Evolutionary conservation across 2,888 invertebrate genomes (phyloP), one percentile per base, ranked within the genome.

Genomic region (Clivina fossor): DNA sequence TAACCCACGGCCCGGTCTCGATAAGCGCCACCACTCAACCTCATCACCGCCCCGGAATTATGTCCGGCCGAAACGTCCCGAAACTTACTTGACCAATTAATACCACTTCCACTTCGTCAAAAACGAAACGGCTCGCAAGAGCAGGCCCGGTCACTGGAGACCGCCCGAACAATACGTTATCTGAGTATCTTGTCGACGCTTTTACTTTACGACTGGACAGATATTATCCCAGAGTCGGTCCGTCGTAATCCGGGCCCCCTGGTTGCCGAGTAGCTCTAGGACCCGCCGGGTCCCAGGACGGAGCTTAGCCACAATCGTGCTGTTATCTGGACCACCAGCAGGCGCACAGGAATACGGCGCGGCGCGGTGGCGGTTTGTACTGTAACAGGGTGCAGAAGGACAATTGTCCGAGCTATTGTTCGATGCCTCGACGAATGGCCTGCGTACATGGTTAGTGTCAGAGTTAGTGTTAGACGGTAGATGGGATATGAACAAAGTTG

Each of bases 231-330:
- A n/a, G n/a, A n/a, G 44, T 33, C 28, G 51, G 50, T 41, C 51
- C 41, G 51, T 43, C 43, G 44, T 43, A 37, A 53, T 24, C 37
- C 53, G 32, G 15, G 20, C 8, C 41, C 4, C 33, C 11, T 33
- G 33, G 4, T 8, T 4, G 15, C 3, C 13, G 13, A 13, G 43
- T 20, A 24, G 22, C 8, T 8, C 13, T 18, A 59, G 56, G 56
- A 57, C 50, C 58, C 56, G 61, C 64, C 63, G 44, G 64, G 62
- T 67, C 65, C 68, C 68, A 61, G 64, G 63, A 64, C 65, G 62
- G 65, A 65, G 65, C 65, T 64, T 62, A 60, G 46, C 60, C 60
- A 65, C 66, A 68, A 70, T 70, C 69, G 64, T 63, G 65, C 61
- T 65, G 68, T 70, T 71, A 71, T 71, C 71, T 70, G 53, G 9